phyloP scores from a whole-genome alignment of 2,797 vertebrate genomes.

The Stomatorhinus walkeri region DNA sequence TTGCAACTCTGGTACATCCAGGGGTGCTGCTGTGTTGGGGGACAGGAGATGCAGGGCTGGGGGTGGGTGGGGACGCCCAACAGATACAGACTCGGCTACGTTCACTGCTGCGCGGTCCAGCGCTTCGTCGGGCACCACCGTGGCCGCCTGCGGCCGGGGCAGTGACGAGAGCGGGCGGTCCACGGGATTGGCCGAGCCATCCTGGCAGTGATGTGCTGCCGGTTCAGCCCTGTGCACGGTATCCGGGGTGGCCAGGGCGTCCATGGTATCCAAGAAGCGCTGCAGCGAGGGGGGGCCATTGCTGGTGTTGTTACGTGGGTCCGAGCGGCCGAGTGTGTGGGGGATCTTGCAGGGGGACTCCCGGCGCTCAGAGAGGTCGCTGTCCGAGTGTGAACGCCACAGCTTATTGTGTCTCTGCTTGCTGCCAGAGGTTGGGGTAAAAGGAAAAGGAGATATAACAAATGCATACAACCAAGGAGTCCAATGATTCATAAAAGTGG shows the following conservation, averaged over 20 bases:
- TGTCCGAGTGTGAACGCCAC: conserved; percentile 93
- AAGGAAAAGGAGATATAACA: neutral
- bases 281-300: conserved; percentile 66
- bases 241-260: conserved; percentile 44
- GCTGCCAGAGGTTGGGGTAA: conserved; percentile 52
- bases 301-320: conserved; percentile 62
- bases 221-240: conserved; percentile 50
- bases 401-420: conserved; percentile 96
- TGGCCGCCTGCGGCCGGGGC: conserved; percentile 70
- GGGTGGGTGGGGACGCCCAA: conserved; percentile 42
- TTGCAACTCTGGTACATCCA: neutral
- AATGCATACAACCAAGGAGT: neutral
- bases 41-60: conserved; percentile 48
- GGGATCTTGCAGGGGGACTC: conserved; percentile 62
- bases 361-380: conserved; percentile 80
- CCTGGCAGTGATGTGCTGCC: conserved; percentile 59
- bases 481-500: neutral
- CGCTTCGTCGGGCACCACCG: conserved; percentile 68
- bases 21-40: neutral
- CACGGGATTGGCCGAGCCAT: conserved; percentile 31
- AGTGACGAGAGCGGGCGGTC: conserved; percentile 50
- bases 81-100: conserved; percentile 36
- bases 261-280: conserved; percentile 60
- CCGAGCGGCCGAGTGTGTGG: conserved; percentile 43
- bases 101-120: conserved; percentile 51